These are phyloP conservation scores for Sebastes taczanowskii DNA, from an alignment of 2,797 vertebrate genomes.

Conservation along the genomic window DNA sequence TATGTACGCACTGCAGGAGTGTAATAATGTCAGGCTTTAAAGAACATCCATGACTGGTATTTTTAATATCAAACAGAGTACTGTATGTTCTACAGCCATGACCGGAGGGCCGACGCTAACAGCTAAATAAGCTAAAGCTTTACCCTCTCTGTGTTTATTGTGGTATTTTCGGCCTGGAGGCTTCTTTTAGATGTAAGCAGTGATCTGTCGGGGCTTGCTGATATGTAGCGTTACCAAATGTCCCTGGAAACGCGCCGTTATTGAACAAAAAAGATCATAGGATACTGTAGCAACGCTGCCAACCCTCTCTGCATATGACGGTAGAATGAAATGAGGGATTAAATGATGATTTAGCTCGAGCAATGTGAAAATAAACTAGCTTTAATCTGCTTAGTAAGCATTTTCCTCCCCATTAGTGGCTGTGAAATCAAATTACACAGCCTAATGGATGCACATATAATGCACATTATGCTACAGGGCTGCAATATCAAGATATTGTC, in stretches of 20 bases:
- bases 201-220: constrained; percentile 48
- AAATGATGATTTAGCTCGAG: background rate
- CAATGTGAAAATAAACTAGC: background rate
- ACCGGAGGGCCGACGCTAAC: constrained; percentile 29
- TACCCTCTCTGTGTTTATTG: constrained; percentile 22
- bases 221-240: constrained; percentile 19
- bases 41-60: background rate
- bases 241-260: constrained; percentile 19
- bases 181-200: constrained; percentile 25
- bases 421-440: background rate
- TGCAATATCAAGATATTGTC: background rate
- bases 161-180: constrained; percentile 38
- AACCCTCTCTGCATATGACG: background rate
- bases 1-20: background rate
- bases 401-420: background rate
- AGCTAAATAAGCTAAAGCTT: constrained; percentile 23
- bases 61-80: constrained; percentile 32
- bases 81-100: constrained; percentile 9
- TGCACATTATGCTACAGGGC: background rate
- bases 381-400: background rate
- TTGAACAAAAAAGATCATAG: constrained; percentile 11
- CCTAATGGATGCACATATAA: background rate
- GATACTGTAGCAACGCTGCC: background rate
- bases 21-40: constrained; percentile 32
- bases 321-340: background rate